Conservation (phyloP, 2,888 invertebrate genomes). For the Yponomeuta sedellus region DNA sequence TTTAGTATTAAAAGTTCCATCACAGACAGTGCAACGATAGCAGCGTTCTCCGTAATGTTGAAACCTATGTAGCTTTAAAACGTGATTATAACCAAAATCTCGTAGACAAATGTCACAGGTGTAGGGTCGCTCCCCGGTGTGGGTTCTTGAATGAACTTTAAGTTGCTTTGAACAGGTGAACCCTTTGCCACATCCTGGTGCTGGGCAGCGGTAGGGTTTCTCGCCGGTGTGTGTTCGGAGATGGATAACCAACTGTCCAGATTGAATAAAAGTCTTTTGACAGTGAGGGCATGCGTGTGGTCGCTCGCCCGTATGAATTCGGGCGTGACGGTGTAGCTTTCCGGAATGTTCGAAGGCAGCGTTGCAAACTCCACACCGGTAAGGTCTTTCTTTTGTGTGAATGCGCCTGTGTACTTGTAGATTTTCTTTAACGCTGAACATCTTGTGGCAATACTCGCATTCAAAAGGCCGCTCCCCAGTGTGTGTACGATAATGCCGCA, state of each 20-base stretch:
- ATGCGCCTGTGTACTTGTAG: slow-evolving; percentile 92
- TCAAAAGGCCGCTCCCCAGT: slow-evolving; percentile 94
- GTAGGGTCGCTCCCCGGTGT: slow-evolving; percentile 94
- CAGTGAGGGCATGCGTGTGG: slow-evolving; percentile 93
- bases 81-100: slow-evolving; percentile 94
- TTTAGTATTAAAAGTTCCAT: slow-evolving; percentile 92
- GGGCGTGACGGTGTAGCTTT: slow-evolving; percentile 91
- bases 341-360: slow-evolving; percentile 94
- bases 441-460: slow-evolving; percentile 94
- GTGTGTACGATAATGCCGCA: slow-evolving; percentile 91
- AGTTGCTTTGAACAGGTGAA: slow-evolving; percentile 95
- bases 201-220: slow-evolving; percentile 88
- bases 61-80: slow-evolving; percentile 90
- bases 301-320: slow-evolving; percentile 93
- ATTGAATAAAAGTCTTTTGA: slow-evolving; percentile 93
- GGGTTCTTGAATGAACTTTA: slow-evolving; percentile 93
- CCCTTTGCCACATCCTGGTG: slow-evolving; percentile 90
- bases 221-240: slow-evolving; percentile 93
- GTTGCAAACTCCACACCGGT: slow-evolving; percentile 91
- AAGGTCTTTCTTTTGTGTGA: slow-evolving; percentile 94
- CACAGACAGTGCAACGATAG: slow-evolving; percentile 94
- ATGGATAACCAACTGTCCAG: slow-evolving; percentile 93
- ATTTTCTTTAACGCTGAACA: slow-evolving; percentile 95
- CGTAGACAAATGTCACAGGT: slow-evolving; percentile 94
- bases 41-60: slow-evolving; percentile 95